Percentiles rank a stretch among this genome's conserved stretches.
phyloP scores from a whole-genome alignment of 2,888 invertebrate species.

The Serripes groenlandicus region DNA sequence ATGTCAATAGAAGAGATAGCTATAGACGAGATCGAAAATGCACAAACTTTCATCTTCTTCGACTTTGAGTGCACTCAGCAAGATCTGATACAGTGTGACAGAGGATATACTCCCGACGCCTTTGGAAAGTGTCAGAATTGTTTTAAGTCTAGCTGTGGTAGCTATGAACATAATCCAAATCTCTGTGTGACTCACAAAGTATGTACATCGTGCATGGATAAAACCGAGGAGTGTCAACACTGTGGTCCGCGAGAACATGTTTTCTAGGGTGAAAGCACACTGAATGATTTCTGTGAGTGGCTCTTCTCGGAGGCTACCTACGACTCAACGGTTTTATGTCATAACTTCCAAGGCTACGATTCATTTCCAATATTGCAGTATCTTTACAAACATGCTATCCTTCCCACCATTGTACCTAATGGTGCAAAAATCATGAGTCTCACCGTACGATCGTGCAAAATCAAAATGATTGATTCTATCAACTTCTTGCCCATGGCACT shows the following conservation, averaged over 20 bases:
- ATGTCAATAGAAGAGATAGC: no score
- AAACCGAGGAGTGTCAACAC: not conserved
- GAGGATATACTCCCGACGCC: no score
- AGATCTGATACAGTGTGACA: no score
- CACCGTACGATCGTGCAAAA: conserved; percentile 34
- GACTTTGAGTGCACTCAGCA: no score
- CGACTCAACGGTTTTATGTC: conserved; percentile 30
- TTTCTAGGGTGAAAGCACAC: conserved; percentile 17
- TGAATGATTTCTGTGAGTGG: conserved; percentile 27
- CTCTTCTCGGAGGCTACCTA: conserved; percentile 41
- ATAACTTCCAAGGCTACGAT: conserved; percentile 49
- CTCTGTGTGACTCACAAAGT: conserved; percentile 47
- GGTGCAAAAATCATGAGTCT: no score
- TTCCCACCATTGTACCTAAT: conserved; percentile 46
- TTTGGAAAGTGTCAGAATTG: no score
- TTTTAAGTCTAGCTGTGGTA: no score
- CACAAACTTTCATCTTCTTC: no score
- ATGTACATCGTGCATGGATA: conserved; percentile 32
- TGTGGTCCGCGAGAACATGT: conserved; percentile 26
- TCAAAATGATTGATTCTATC: conserved; percentile 56
- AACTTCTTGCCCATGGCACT: conserved; percentile 61
- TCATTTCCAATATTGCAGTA: conserved; percentile 57
- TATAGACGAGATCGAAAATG: no score
- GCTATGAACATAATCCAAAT: no score
- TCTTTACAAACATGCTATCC: conserved; percentile 44